Base-by-base conservation (phyloP, 2,797 vertebrate species). In the Petrocephalus schoutedeni region DNA sequence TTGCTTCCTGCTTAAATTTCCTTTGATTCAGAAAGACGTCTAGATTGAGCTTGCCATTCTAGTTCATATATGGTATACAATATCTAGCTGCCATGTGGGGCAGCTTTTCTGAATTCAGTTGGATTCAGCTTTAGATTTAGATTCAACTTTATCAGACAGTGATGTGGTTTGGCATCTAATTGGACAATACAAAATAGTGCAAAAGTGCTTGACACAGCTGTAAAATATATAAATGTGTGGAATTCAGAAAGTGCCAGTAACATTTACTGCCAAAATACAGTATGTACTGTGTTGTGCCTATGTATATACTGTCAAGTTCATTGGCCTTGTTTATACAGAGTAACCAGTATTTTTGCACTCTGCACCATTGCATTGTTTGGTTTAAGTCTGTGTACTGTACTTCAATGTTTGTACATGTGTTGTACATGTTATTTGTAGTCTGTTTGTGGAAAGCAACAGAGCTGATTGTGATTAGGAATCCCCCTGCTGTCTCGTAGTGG, bases 401-500 rank as follows among this genome's bases (percentile, higher is more conserved):
- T 41, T 41, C n/a, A n/a, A 4, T 41, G 41, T 41, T 41, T 41
- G 41, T 41, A 41, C 41, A 41, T 41, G 41, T 41, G 41, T 4
- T 41, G 4, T 41, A 41, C 41, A 41, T 41, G 41, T 41, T 41
- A 2, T 41, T 41, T 41, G 41, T 41, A 41, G 41, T 41, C 2
- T 41, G 2, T 41, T 41, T 41, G 41, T 41, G 41, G 41, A 41
- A 41, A 41, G 41, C 4, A 4, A 41, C 41, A 41, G 41, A 41
- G 41, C 41, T 41, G 41, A 41, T 41, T 41, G 41, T 41, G 41
- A 0, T 41, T 3, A 41, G 2, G 41, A 41, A 41, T 41, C 41
- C 41, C 4, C 4, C 41, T 41, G 41, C 4, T 41, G 41, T 41
- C 41, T 41, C 41, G 19, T 93, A 99, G 98, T 99, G 97, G 98